Conservation (phyloP, 2,113 vertebrate species). For the Pachypanchax playfairii region DNA sequence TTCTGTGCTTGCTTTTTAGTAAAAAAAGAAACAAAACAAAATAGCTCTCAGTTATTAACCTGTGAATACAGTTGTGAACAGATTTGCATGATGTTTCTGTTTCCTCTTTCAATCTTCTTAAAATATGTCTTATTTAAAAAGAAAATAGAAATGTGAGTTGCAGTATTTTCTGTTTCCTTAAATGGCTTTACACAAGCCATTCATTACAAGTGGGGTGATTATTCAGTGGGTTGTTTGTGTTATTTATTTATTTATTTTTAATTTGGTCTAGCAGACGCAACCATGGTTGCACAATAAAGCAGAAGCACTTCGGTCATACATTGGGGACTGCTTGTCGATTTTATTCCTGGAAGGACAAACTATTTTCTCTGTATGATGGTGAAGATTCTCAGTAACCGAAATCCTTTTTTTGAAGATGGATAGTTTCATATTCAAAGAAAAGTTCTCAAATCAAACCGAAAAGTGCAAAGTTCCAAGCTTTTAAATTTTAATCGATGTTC, state of each 20-base stretch:
- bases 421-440: too few relatives aligned
- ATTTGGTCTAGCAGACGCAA: constrained; percentile 60
- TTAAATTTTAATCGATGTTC: too few relatives aligned
- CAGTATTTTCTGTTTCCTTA: constrained; percentile 44
- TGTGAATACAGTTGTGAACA: constrained; percentile 66
- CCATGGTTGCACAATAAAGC: constrained; percentile 69
- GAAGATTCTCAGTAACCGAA: too few relatives aligned
- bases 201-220: constrained; percentile 66
- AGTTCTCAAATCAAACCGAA: too few relatives aligned
- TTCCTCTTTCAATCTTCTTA: constrained; percentile 31
- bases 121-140: constrained; percentile 35
- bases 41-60: constrained; percentile 46
- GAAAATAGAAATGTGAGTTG: constrained; percentile 44
- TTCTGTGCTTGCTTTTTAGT: constrained; percentile 8
- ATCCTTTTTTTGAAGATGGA: too few relatives aligned
- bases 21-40: too few relatives aligned
- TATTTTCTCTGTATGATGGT: too few relatives aligned
- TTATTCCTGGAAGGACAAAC: constrained; percentile 2
- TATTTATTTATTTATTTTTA: constrained; percentile 59
- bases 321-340: constrained; percentile 29
- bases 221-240: constrained; percentile 62
- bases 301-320: constrained; percentile 43
- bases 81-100: constrained; percentile 65
- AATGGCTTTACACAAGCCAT: constrained; percentile 30
- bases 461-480: too few relatives aligned